These are phyloP conservation scores for Kradibia gibbosae DNA, from an alignment of 1,140 invertebrate genomes.

Conservation along the genomic window DNA sequence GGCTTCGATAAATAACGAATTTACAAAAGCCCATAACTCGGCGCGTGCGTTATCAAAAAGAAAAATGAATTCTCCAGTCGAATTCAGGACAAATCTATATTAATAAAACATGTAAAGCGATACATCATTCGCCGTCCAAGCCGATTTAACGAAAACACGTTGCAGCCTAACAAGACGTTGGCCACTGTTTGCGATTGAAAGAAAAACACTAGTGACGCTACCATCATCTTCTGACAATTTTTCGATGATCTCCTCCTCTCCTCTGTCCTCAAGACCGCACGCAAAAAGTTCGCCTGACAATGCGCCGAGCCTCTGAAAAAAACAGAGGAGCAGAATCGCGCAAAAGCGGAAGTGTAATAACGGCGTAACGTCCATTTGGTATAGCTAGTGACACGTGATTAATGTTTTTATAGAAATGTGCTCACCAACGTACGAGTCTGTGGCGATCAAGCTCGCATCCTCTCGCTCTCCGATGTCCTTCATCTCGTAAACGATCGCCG, in stretches of 20 bases:
- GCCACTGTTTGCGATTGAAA: not conserved
- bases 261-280: too few species aligned
- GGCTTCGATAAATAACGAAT: not conserved
- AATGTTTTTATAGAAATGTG: slow-evolving; percentile 64
- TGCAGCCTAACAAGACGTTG: not conserved
- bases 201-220: too few species aligned
- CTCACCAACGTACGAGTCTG: slow-evolving; percentile 52
- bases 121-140: not conserved
- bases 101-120: not conserved
- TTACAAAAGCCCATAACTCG: not conserved
- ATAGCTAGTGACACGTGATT: slow-evolving; percentile 65
- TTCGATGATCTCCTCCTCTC: too few species aligned
- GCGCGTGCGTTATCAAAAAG: not conserved
- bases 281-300: not conserved
- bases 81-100: not conserved
- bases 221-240: too few species aligned
- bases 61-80: not conserved
- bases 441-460: slow-evolving; percentile 54
- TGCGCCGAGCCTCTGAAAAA: slow-evolving; percentile 10
- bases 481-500: slow-evolving; percentile 1
- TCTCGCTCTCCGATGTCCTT: slow-evolving; percentile 54
- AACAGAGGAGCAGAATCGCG: slow-evolving; percentile 48
- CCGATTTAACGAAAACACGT: not conserved
- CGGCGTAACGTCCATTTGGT: slow-evolving; percentile 57
- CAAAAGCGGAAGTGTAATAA: slow-evolving; percentile 60